Base-by-base conservation (phyloP, 30 jellyfish, hydroid and myxozoan genomes). In the Catostylus mosaicus region DNA sequence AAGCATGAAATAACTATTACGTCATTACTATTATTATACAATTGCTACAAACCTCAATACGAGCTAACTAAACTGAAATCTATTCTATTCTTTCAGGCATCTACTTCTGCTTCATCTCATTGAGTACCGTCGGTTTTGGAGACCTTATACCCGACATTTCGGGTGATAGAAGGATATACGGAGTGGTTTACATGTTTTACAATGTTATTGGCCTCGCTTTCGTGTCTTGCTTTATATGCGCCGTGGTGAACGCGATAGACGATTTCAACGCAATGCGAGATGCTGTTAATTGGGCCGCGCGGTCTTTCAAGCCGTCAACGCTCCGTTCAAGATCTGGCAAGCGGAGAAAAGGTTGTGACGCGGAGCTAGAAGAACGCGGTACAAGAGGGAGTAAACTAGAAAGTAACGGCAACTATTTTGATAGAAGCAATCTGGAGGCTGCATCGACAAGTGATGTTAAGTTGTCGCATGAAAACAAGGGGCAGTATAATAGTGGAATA, bases 101-200 rank as follows among this genome's bases (percentile, higher is more conserved):
- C 0, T 83, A 83, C 52, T 83, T 83, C 78, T 83, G 93, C 68
- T 83, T 83, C 93, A 83, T 83, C 19, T 69, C 86, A 30, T 72
- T 83, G 31, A 83, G 93, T 74, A 83, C 93, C 22, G 93, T 83
- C 31, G 93, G 93, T 30, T 83, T 83, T 46, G 93, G 93, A 33
- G 93, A 83, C 80, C 57, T 83, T 43, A 72, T 83, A 2, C 93
- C 93, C 26, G 81, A 83, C 59, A 74, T 72, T 27, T 83, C 93
- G 2, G 86, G 86, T 4, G 86, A 83, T 73, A 83, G 46, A 45
- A 66, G 32, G 27, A 26, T 83, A 9, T 83, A 83, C 29, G 93
- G 93, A 27, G 30, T 83, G 35, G 35, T 83, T 9, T 83, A 83
- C 85, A 83, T 83, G 93, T 83, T 83, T 47, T 83, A 83, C 74